phyloP scores from a whole-genome alignment of 2,797 vertebrate genomes.

The Tapera naevia region DNA sequence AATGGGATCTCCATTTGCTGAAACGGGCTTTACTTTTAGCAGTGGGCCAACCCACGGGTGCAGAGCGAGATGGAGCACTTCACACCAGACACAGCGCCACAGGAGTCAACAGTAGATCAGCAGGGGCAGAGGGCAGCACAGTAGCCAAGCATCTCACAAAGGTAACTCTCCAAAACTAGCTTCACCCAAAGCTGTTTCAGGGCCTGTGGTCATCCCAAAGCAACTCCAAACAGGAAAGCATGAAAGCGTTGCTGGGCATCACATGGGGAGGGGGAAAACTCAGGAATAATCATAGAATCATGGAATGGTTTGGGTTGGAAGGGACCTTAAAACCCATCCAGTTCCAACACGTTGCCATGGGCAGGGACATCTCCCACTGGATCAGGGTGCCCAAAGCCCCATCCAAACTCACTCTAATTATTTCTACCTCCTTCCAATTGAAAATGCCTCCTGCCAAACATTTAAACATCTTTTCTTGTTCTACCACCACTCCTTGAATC shows the following conservation, averaged over 20 bases:
- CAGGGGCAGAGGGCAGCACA: background rate
- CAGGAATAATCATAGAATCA: background rate
- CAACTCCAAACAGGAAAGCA: background rate
- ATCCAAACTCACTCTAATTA: background rate
- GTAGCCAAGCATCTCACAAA: slow-evolving; percentile 1
- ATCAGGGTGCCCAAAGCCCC: no score
- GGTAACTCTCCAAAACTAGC: background rate
- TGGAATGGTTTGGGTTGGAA: no score
- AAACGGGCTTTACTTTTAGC: background rate
- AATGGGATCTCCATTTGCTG: background rate
- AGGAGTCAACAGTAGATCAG: background rate
- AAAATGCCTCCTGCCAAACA: background rate
- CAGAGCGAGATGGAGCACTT: background rate
- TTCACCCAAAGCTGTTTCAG: background rate
- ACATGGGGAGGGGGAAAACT: background rate
- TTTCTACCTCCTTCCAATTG: background rate
- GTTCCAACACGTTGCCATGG: no score
- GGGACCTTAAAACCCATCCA: no score
- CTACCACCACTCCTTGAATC: background rate
- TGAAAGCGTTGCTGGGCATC: background rate
- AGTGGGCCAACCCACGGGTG: background rate
- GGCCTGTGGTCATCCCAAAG: background rate
- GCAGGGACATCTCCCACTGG: no score
- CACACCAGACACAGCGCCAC: background rate
- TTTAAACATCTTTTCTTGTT: background rate